Evolutionary conservation across 2,797 vertebrate genomes (phyloP), one percentile per base, ranked within the genome.

Genomic region (Urosaurus nigricauda): DNA sequence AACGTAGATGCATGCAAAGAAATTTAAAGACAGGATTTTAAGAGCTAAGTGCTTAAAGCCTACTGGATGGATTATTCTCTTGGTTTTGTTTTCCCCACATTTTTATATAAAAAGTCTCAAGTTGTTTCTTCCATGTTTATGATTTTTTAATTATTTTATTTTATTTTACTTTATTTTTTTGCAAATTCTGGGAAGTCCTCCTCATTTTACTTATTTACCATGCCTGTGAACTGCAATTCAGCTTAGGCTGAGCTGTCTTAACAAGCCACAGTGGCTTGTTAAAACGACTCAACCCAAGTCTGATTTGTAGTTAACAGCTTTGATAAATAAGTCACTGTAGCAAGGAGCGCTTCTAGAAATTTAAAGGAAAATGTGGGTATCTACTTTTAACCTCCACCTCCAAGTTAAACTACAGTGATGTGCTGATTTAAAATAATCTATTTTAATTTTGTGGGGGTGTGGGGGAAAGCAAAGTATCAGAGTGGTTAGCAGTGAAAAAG

Each of bases 211-310:
- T 51, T 68, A 68, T 86, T 86, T 86, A 51, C 58, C 75, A 79
- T 4, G 43, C 60, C 43, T 68, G 60, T 68, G 63, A 47, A 78
- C 56, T 35, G 12, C 12, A 68, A 51, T 47, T 79, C 40, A 68
- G 51, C 40, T 68, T 86, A 79, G 85, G 32, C 32, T 65, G 32
- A 86, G 75, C 29, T 47, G 84, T 75, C 60, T 85, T 85, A 85
- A 85, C 53, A 43, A 85, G 84, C 84, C 35, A 85, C 37, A 9
- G 9, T n/a, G 51, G 83, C 83, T 84, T 74, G 70, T 84, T 84
- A 84, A 84, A 85, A 63, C 40, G 47, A 65, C 26, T 86, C 74
- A 86, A 58, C 56, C 58, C 79, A 51, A 79, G 40, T 68, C 51
- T 60, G 65, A 79, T 79, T 79, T 86, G 60, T 51, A 51, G 60